Evolutionary conservation across 2,797 vertebrate species (phyloP).

Genomic region (Petrocephalus schoutedeni): DNA sequence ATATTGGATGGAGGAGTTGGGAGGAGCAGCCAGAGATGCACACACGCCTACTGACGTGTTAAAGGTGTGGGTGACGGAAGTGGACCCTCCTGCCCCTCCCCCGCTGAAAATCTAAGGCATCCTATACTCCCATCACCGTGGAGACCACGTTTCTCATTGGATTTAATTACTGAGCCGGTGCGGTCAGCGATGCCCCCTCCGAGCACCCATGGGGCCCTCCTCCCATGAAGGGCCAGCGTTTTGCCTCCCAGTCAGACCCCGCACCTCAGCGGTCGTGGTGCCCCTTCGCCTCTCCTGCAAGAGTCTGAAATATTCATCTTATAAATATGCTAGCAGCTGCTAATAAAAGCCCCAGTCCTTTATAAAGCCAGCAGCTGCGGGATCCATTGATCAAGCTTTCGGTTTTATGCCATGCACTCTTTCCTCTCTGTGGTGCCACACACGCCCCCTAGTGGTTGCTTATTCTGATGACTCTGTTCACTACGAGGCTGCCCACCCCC

Average conservation of each 20-base stretch:
- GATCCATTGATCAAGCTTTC: conserved; percentile 67
- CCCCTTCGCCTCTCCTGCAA: not conserved
- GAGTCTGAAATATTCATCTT: conserved; percentile 64
- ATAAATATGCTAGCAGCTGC: conserved; percentile 65
- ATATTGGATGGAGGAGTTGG: not conserved
- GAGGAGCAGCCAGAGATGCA: not conserved
- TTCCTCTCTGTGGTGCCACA: conserved; percentile 25
- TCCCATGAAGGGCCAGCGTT: not conserved
- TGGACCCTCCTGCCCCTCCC: not conserved
- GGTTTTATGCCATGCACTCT: conserved; percentile 59
- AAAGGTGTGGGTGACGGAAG: not conserved
- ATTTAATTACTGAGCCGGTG: not conserved
- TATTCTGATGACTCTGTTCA: not conserved
- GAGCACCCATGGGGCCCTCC: not conserved
- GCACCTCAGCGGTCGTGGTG: no score
- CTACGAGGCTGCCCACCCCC: not conserved
- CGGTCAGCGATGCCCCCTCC: not conserved
- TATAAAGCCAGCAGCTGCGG: conserved; percentile 64
- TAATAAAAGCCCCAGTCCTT: conserved; percentile 66
- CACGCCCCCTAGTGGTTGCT: not conserved
- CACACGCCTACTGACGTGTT: not conserved
- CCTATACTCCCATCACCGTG: not conserved
- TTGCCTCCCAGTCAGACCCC: not conserved
- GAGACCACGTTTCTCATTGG: not conserved
- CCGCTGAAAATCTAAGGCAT: not conserved